These are phyloP conservation scores for Rhyacichthys aspro DNA, from an alignment of 2,797 vertebrate species.

Conservation along the genomic window DNA sequence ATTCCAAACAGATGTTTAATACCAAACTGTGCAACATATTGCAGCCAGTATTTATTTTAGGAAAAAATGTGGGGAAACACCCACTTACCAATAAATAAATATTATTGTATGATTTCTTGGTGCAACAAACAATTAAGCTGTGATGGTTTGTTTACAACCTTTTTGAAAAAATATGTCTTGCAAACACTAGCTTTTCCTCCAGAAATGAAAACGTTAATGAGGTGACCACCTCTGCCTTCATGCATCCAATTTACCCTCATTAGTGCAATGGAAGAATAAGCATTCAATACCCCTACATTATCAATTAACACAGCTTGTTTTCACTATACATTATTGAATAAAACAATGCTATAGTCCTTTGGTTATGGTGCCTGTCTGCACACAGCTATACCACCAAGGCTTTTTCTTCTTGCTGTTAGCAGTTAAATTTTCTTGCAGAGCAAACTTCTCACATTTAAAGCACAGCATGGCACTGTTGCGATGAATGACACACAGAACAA, in stretches of 20 bases:
- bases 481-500: slow-evolving; percentile 53
- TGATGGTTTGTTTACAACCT: slow-evolving; percentile 4
- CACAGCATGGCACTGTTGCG: slow-evolving; percentile 21
- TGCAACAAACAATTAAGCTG: slow-evolving; percentile 10
- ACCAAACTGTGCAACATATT: not conserved
- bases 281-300: slow-evolving; percentile 8
- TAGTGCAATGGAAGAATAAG: slow-evolving; percentile 17
- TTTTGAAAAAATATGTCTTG: slow-evolving; percentile 11
- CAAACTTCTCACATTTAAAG: slow-evolving; percentile 36
- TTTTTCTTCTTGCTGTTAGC: slow-evolving; percentile 6
- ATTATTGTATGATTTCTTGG: not conserved
- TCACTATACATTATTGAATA: not conserved
- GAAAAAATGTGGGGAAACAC: not conserved
- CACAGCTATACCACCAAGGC: not conserved
- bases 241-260: slow-evolving; percentile 30
- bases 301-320: not conserved
- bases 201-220: slow-evolving; percentile 27
- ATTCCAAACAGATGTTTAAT: not conserved
- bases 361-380: not conserved
- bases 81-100: not conserved
- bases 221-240: slow-evolving; percentile 25
- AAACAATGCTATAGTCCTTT: not conserved
- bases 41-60: not conserved
- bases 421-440: slow-evolving; percentile 15
- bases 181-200: slow-evolving; percentile 2